A percentile compares a stretch with the other conserved stretches of the same genome.
Evolutionary conservation across 2,113 vertebrate species (phyloP).

Genomic region (Bufo bufo): DNA sequence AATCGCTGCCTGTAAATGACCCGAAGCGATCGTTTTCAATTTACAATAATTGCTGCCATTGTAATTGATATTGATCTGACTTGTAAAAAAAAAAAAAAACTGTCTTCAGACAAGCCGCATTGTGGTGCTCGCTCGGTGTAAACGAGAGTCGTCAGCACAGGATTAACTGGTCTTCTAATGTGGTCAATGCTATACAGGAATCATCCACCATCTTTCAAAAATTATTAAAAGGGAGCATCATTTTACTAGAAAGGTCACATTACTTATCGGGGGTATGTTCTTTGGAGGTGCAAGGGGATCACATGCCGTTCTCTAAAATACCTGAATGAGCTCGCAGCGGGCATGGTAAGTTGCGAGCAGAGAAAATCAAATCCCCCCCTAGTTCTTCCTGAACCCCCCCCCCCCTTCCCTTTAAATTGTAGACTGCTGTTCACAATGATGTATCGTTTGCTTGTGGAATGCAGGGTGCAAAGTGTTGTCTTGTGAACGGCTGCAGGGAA

Average conservation of each 20-base stretch:
- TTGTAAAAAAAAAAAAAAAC: not conserved
- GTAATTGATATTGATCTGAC: constrained; percentile 18
- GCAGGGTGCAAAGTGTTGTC: not conserved
- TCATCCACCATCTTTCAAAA: not conserved
- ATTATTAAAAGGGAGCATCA: not conserved
- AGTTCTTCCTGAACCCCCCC: not conserved
- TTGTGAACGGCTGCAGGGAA: not conserved
- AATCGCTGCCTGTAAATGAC: constrained; percentile 19
- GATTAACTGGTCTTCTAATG: not conserved
- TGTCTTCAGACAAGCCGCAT: not conserved
- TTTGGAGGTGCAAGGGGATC: too few species aligned
- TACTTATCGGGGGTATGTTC: too few species aligned
- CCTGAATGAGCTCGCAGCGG: not conserved
- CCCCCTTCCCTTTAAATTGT: not conserved
- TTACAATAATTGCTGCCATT: constrained; percentile 22
- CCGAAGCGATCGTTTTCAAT: constrained; percentile 1
- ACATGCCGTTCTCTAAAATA: not conserved
- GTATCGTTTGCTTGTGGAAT: not conserved
- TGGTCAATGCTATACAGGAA: not conserved
- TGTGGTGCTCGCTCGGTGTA: not conserved
- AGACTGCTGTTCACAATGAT: not conserved
- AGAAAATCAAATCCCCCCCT: not conserved
- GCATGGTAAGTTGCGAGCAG: not conserved
- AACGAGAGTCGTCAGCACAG: not conserved
- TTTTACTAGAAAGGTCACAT: not conserved